Evolutionary conservation across 2,888 invertebrate genomes (phyloP), one percentile per base, ranked within the genome.

Genomic region (Erynnis tages): DNA sequence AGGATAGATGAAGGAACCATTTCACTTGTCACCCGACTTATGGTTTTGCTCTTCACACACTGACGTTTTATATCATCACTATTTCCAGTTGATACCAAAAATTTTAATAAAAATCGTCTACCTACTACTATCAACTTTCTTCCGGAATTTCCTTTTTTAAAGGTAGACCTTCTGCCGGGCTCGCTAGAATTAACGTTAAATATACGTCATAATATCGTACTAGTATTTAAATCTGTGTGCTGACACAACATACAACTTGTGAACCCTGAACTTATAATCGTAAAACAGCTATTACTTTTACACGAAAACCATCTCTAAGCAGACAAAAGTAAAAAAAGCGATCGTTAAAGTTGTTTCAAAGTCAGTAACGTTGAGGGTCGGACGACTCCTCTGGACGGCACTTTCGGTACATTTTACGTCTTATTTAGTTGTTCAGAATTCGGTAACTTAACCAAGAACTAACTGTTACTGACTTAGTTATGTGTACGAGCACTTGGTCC

Each of bases 311-410:
- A 34, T 25, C 32, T 40, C 41, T 13, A 49, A 49, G 11, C 25
- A 41, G 23, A 34, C 17, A 50, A 35, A 30, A 38, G 23, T 13
- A 23, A 34, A 34, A 49, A 49, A 48, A 49, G 43, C 27, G 41
- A 34, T 35, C 34, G 43, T 55, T 57, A 54, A 56, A 56, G 55
- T 59, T 54, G 54, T 76, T 66, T 61, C 60, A 55, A 62, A 69
- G 67, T 69, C 70, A 65, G 67, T 68, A 68, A 63, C 67, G 62
- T 60, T 53, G 59, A 59, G 52, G 53, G 61, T 55, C 56, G 57
- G 57, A 80, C 71, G 72, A 67, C 66, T 69, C 81, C 77, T 73
- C 58, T 57, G 80, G 79, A 80, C 60, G 70, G 61, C 73, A 77
- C 73, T 76, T 70, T 67, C 65, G 71, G 50, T 52, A 44, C 14